Conservation (phyloP, 2,888 invertebrate species). For the Pristionchus entomophagus region DNA sequence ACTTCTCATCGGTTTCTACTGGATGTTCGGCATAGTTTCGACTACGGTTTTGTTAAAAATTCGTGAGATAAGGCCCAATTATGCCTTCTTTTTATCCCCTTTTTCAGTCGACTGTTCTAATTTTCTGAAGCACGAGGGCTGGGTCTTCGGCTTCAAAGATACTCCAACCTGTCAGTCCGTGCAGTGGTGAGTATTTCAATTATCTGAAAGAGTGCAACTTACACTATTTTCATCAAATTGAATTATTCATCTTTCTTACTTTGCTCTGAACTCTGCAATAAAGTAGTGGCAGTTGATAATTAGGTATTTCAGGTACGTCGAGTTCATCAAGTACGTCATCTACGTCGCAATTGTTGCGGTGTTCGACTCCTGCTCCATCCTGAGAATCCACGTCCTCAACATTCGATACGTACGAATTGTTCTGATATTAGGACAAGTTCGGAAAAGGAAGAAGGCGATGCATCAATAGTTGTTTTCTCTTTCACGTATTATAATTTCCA, state of each 20-base stretch:
- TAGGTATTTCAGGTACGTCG: neutral
- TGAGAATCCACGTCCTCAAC: neutral
- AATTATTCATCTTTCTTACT: neutral
- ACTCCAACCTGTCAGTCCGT: neutral
- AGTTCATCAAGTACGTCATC: constrained; percentile 29
- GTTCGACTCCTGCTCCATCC: neutral
- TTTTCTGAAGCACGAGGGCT: neutral
- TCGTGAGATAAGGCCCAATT: neutral
- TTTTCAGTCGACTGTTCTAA: constrained; percentile 20
- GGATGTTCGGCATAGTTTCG: neutral
- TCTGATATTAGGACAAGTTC: too few relatives aligned
- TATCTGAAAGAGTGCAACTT: too few relatives aligned
- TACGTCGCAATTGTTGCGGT: constrained; percentile 18
- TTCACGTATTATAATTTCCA: neutral
- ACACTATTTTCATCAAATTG: neutral
- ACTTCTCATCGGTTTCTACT: neutral
- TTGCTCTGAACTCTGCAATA: too few relatives aligned
- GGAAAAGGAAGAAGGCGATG: too few relatives aligned
- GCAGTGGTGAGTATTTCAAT: neutral
- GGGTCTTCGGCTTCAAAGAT: constrained; percentile 15
- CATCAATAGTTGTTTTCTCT: too few relatives aligned
- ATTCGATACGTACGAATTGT: neutral
- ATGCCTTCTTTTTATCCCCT: neutral
- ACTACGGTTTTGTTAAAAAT: neutral
- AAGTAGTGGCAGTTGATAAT: neutral